Evolutionary conservation across 1,140 invertebrate genomes (phyloP), one percentile per base, ranked within the genome.

Genomic region (Lerema accius): DNA sequence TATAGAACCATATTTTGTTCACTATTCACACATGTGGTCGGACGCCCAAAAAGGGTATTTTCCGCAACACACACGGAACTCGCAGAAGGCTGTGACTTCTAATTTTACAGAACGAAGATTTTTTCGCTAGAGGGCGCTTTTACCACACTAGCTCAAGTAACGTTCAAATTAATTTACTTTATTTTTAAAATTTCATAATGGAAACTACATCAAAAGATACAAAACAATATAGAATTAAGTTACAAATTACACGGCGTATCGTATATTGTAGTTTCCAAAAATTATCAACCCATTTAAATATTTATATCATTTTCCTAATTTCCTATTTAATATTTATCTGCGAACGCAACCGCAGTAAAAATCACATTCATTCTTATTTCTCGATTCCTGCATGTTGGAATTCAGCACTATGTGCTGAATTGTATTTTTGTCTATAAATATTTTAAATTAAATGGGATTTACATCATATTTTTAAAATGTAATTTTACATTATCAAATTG

Each of bases 11-110:
- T 86, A 89, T 84, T 89, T 90, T 89, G 86, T 88, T 87, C 88
- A 89, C 86, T 70, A 85, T 84, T 84, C 85, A 89, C 87, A 91
- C 90, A 91, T 91, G 90, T 91, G 90, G 88, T 91, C 89, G 90
- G 89, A 91, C 90, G 90, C 90, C 90, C 88, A 91, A 91, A 91
- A 91, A 91, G 87, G 89, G 87, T 89, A 91, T 90, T 91, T 91
- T 91, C 89, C 87, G 83, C 89, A 90, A 87, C 84, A 89, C 78
- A 87, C 83, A 90, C 88, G 84, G 82, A 87, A 86, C 85, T 90
- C 84, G 82, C 82, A 79, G 86, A 89, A 86, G 85, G 81, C 86
- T 85, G 77, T 89, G 86, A 89, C 86, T 90, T 90, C 86, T 90
- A 86, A 89, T 84, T 89, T 87, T 90, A 89, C 80, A 82, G 73